Conservation (phyloP, 2,888 invertebrate genomes). For the Linnaemya vulpina region DNA sequence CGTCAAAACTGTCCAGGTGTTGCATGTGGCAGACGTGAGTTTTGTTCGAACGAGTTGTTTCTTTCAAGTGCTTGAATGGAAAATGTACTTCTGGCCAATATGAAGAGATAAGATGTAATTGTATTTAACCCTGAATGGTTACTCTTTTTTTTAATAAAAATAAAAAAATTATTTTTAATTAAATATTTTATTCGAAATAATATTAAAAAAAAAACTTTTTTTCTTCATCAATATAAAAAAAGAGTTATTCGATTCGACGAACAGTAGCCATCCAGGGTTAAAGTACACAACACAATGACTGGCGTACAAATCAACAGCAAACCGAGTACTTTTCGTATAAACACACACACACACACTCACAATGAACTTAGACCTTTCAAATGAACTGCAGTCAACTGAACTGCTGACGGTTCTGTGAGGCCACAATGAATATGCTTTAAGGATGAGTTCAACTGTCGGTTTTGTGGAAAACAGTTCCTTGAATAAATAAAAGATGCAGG, state of each 20-base stretch:
- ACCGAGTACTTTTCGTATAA: background rate
- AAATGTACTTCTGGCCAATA: background rate
- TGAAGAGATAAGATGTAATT: background rate
- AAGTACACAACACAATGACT: slow-evolving; percentile 11
- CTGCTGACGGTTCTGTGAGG: background rate
- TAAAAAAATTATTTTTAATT: no score
- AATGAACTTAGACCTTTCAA: slow-evolving; percentile 30
- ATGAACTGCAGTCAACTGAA: slow-evolving; percentile 6
- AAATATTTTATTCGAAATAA: no score
- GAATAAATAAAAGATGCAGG: slow-evolving; percentile 10
- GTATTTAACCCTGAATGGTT: no score
- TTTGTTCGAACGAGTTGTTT: no score
- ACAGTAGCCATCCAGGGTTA: no score
- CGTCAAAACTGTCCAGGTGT: slow-evolving; percentile 34
- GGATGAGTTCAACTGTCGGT: slow-evolving; percentile 5
- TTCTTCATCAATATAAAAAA: no score
- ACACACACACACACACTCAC: background rate
- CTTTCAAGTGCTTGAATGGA: background rate
- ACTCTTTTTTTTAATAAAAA: no score
- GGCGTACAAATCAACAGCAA: background rate
- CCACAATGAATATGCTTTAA: background rate
- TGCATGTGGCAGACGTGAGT: slow-evolving; percentile 26
- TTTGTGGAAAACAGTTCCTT: background rate
- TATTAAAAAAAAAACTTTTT: no score
- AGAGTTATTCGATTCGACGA: no score